These are phyloP conservation scores for Perognathus longimembris DNA, from an alignment of 2,113 vertebrate species.

Conservation along the genomic window DNA sequence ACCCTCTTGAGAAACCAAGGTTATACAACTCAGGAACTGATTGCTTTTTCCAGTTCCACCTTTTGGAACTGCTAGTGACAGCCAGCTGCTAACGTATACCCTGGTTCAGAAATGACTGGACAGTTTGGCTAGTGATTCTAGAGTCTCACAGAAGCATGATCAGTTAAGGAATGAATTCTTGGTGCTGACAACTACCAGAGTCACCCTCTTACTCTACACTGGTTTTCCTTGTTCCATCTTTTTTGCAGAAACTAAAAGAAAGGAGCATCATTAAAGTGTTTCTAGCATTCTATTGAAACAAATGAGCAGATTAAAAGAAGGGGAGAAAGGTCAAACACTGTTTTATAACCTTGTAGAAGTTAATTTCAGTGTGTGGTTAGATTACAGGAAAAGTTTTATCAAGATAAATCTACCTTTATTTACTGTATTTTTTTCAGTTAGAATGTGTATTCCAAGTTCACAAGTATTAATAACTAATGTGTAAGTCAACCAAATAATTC, in stretches of 20 bases:
- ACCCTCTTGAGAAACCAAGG: neutral
- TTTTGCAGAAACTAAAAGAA: neutral
- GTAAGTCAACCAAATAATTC: neutral
- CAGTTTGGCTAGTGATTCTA: neutral
- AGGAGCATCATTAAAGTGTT: neutral
- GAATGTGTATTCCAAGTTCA: conserved; percentile 25
- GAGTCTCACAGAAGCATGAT: neutral
- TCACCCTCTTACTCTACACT: neutral
- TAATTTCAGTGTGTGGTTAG: neutral
- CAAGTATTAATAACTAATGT: conserved; percentile 38
- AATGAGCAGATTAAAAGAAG: neutral
- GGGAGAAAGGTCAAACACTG: neutral
- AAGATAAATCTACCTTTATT: conserved; percentile 10
- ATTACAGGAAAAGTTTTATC: neutral
- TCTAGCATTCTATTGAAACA: neutral
- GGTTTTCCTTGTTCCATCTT: neutral
- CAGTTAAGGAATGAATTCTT: neutral
- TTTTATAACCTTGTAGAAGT: neutral
- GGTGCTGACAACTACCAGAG: neutral
- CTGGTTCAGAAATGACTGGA: neutral
- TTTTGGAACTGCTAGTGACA: neutral
- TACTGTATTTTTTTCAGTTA: conserved; percentile 51
- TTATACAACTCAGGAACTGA: neutral
- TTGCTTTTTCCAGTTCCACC: neutral
- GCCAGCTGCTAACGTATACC: neutral